These are phyloP conservation scores for Drosophila fungiperda DNA, from an alignment of 2,888 invertebrate genomes.

Conservation along the genomic window DNA sequence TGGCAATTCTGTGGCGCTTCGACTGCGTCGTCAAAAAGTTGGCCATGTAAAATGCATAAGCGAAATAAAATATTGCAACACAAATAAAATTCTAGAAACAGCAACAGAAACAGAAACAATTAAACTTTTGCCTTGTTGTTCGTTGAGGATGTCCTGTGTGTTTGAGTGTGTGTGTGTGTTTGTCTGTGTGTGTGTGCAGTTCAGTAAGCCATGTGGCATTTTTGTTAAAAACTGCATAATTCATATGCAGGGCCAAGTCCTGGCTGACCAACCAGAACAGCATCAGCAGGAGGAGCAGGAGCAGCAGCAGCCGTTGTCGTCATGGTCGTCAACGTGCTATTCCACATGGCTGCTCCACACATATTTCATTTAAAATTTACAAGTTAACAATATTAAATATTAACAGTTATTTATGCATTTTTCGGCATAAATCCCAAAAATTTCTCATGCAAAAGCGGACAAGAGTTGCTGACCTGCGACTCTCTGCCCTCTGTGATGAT, in stretches of 20 bases:
- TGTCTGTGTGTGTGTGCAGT: conserved; percentile 13
- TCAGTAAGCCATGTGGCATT: conserved; percentile 67
- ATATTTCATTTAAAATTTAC: conserved; percentile 83
- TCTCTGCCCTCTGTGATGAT: conserved; percentile 38
- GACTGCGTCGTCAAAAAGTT: conserved; percentile 31
- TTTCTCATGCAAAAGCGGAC: conserved; percentile 70
- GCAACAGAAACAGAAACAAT: conserved; percentile 66
- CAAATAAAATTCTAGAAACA: conserved; percentile 38
- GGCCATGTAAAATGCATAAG: conserved; percentile 57
- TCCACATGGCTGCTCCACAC: conserved; percentile 60
- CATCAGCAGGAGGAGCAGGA: conserved; percentile 4
- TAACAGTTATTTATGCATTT: conserved; percentile 82
- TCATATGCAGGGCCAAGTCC: conserved; percentile 66
- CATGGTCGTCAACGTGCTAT: conserved; percentile 53
- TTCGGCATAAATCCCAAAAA: conserved; percentile 78
- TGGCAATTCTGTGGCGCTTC: conserved; percentile 40
- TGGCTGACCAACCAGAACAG: conserved; percentile 30
- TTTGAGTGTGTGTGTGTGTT: neutral
- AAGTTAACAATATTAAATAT: conserved; percentile 83
- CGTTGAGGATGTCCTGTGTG: conserved; percentile 23
- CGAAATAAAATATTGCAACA: conserved; percentile 64
- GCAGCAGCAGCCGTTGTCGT: conserved; percentile 36
- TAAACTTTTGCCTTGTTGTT: conserved; percentile 68
- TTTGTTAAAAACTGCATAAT: conserved; percentile 82
- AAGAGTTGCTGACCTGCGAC: conserved; percentile 60